These are phyloP conservation scores for Desoria tigrina DNA, from an alignment of 2,888 invertebrate species.

Conservation along the genomic window DNA sequence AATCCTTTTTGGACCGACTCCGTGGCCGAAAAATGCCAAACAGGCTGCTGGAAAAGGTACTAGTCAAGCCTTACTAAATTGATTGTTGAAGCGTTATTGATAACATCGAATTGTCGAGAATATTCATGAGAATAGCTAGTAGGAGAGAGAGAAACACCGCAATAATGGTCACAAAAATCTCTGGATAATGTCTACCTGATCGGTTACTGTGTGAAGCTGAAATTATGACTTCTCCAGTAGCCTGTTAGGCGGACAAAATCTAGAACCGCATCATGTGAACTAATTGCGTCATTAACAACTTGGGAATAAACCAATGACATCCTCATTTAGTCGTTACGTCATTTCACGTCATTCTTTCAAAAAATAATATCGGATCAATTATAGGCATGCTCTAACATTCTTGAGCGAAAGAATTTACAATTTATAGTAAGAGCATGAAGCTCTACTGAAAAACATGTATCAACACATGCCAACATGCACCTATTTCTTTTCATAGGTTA, in stretches of 20 bases:
- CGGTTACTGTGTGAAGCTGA: slow-evolving; percentile 55
- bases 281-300: neutral
- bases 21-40: slow-evolving; percentile 78
- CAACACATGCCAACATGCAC: neutral
- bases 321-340: no score
- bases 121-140: no score
- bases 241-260: slow-evolving; percentile 55
- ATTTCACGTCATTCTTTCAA: no score
- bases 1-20: slow-evolving; percentile 75
- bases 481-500: slow-evolving; percentile 66
- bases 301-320: neutral
- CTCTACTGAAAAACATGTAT: no score
- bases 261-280: neutral
- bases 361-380: no score
- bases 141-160: no score
- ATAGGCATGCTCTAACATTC: no score
- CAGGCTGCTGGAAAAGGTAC: slow-evolving; percentile 83
- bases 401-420: no score
- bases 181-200: slow-evolving; percentile 54
- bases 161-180: no score
- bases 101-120: neutral
- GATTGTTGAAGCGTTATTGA: neutral
- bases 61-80: slow-evolving; percentile 4
- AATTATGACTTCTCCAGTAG: slow-evolving; percentile 55
- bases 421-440: no score